A percentile compares a stretch with the other conserved stretches of the same genome.
Conservation (phyloP, 2,888 invertebrate genomes). For the Pogonocherus hispidulus region DNA sequence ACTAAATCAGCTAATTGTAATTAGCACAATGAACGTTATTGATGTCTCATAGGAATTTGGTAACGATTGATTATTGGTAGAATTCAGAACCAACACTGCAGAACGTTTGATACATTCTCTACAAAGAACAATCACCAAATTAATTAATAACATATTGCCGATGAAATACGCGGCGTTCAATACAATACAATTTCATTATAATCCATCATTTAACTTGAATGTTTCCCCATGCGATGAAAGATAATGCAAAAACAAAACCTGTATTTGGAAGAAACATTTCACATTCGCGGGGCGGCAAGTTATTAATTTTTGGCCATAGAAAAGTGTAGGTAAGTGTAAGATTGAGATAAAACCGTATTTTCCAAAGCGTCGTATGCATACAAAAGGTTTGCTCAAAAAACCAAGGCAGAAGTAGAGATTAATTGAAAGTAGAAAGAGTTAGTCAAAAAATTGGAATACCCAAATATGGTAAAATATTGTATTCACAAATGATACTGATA, state of each 20-base stretch:
- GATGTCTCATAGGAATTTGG: constrained; percentile 66
- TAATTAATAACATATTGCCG: constrained; percentile 60
- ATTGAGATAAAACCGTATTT: too few species aligned
- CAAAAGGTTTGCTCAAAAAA: too few species aligned
- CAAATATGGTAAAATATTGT: too few species aligned
- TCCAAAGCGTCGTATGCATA: too few species aligned
- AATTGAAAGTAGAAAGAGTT: too few species aligned
- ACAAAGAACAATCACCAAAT: constrained; percentile 61
- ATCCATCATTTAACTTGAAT: constrained; percentile 46
- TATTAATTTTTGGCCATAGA: too few species aligned
- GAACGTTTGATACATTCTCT: constrained; percentile 59
- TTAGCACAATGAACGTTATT: constrained; percentile 66
- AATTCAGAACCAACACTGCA: constrained; percentile 60
- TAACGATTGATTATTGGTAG: constrained; percentile 60
- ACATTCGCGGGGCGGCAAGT: too few species aligned
- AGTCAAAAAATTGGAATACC: too few species aligned
- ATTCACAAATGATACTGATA: too few species aligned
- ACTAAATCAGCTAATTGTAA: constrained; percentile 68
- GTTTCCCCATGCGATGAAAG: constrained; percentile 39
- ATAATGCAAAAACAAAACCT: constrained; percentile 28
- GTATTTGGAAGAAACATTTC: constrained; percentile 20
- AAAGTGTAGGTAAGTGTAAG: too few species aligned
- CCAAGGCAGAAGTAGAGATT: too few species aligned
- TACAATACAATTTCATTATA: constrained; percentile 50
- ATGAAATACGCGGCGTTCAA: constrained; percentile 52